phyloP scores from a whole-genome alignment of 1,140 invertebrate genomes.

The Caenorhabditis brenneri region DNA sequence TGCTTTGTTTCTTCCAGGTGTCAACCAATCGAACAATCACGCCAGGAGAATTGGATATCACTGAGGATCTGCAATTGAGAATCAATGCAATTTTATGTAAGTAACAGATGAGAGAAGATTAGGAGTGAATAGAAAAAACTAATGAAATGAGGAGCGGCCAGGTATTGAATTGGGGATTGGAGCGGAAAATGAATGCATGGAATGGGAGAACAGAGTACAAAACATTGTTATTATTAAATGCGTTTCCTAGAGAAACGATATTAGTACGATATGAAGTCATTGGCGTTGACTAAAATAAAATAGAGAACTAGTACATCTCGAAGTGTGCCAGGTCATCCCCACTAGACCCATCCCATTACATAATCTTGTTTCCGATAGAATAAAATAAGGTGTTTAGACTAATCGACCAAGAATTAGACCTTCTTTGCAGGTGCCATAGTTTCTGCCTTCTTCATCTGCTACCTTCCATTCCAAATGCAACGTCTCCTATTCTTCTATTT shows the following conservation, averaged over 20 bases:
- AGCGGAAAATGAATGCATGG: slow-evolving; percentile 10
- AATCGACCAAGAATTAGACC: slow-evolving; percentile 27
- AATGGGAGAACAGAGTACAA: neutral
- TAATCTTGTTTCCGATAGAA: neutral
- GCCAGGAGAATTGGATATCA: neutral
- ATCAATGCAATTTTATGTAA: slow-evolving; percentile 49
- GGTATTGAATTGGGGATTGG: neutral
- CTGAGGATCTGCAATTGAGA: slow-evolving; percentile 38
- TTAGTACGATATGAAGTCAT: too few species aligned
- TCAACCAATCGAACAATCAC: slow-evolving; percentile 12
- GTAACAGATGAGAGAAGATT: neutral
- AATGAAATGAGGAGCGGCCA: too few species aligned
- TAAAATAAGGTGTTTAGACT: neutral
- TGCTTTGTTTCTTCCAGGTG: neutral
- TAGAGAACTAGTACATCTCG: too few species aligned
- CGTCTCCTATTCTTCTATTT: slow-evolving; percentile 82
- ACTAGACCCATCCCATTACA: neutral
- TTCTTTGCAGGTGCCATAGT: slow-evolving; percentile 81
- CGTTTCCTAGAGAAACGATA: too few species aligned
- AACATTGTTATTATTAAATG: neutral
- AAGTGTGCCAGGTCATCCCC: neutral
- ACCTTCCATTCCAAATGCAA: slow-evolving; percentile 89
- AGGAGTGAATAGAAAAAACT: neutral
- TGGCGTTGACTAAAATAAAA: too few species aligned
- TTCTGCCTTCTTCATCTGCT: slow-evolving; percentile 88